phyloP scores from a whole-genome alignment of 1,140 invertebrate genomes.

The Drosophila guanche region DNA sequence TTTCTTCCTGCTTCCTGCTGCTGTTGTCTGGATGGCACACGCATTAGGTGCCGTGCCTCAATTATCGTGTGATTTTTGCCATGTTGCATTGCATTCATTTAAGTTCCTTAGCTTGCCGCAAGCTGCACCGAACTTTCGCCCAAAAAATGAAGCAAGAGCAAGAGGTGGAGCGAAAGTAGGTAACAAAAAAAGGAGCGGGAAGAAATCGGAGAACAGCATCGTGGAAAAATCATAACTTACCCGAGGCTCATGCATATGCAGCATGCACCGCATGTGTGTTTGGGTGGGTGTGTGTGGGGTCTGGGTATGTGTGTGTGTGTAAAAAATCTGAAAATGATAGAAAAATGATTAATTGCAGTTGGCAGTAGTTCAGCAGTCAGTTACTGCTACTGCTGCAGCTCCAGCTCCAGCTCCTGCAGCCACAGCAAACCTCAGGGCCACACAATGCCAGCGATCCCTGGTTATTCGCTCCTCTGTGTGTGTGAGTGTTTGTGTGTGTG shows the following conservation, averaged over 20 bases:
- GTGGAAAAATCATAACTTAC: constrained; percentile 63
- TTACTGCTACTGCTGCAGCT: constrained; percentile 39
- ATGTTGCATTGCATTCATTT: not conserved
- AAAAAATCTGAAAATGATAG: constrained; percentile 83
- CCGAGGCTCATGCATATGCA: constrained; percentile 17
- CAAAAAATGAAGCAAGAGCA: not conserved
- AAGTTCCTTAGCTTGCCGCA: constrained; percentile 6
- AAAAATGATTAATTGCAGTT: constrained; percentile 83
- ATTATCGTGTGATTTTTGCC: too few species aligned
- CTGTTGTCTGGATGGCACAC: too few species aligned
- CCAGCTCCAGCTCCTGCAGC: constrained; percentile 41
- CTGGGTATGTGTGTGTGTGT: constrained; percentile 27
- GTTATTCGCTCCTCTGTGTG: constrained; percentile 4
- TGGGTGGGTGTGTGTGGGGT: constrained; percentile 5
- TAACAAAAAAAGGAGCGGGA: constrained; percentile 4
- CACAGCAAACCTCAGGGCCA: constrained; percentile 61
- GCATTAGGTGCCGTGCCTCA: too few species aligned
- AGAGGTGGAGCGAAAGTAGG: constrained; percentile 13
- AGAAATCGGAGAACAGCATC: constrained; percentile 37
- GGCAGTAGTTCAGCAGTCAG: constrained; percentile 81
- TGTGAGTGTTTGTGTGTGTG: constrained; percentile 35
- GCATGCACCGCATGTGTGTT: not conserved
- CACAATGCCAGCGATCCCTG: constrained; percentile 22
- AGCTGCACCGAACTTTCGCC: not conserved
- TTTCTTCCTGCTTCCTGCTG: too few species aligned